phyloP scores from a whole-genome alignment of 2,797 vertebrate genomes.

The Characodon lateralis region DNA sequence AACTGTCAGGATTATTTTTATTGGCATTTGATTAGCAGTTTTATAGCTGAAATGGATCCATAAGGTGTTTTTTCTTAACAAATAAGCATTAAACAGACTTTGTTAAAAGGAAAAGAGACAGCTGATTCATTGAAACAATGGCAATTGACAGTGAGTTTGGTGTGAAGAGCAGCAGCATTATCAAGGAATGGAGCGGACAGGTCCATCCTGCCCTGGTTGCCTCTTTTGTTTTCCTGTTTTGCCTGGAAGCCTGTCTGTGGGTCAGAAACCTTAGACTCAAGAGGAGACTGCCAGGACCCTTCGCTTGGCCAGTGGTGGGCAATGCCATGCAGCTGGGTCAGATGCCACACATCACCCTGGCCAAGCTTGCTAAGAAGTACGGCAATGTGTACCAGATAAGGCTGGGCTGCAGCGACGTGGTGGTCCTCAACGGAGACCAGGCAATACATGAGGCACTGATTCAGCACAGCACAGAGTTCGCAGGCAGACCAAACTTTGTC shows the following conservation, averaged over 20 bases:
- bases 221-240: conserved; percentile 81
- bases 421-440: conserved; percentile 83
- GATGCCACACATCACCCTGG: conserved; percentile 87
- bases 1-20: conserved; percentile 27
- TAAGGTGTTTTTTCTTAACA: conserved; percentile 17
- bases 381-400: conserved; percentile 88
- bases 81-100: conserved; percentile 28
- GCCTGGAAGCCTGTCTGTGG: conserved; percentile 79
- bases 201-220: conserved; percentile 83
- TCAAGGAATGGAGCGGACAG: conserved; percentile 80
- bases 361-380: conserved; percentile 81
- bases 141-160: conserved; percentile 72
- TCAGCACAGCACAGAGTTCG: conserved; percentile 81
- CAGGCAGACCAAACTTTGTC: conserved; percentile 86
- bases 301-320: conserved; percentile 88
- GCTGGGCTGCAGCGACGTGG: conserved; percentile 80
- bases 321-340: conserved; percentile 89
- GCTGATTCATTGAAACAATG: conserved; percentile 56
- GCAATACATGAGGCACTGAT: conserved; percentile 85
- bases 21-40: conserved; percentile 32
- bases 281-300: conserved; percentile 84
- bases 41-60: conserved; percentile 46
- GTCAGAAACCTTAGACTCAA: conserved; percentile 71
- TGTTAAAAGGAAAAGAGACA: conserved; percentile 22
- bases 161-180: conserved; percentile 75